Conservation (phyloP, 2,113 vertebrate genomes). For the Petroica traversi region DNA sequence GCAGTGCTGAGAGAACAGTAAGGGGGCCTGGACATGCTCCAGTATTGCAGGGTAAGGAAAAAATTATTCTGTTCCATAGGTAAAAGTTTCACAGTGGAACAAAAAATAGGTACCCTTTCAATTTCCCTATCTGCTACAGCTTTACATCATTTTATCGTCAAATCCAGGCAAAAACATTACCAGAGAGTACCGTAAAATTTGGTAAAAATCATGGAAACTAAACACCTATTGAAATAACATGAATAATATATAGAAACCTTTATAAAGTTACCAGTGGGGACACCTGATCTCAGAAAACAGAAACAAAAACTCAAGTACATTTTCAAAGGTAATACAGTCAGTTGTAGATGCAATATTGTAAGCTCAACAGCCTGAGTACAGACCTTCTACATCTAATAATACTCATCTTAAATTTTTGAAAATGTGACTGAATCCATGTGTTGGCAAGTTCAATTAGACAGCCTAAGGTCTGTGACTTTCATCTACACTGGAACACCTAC, state of each 20-base stretch:
- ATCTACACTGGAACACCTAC: background rate
- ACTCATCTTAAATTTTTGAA: background rate
- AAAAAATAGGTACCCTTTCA: background rate
- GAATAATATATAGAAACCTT: background rate
- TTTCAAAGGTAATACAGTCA: background rate
- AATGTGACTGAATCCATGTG: background rate
- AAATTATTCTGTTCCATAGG: background rate
- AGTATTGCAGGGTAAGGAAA: background rate
- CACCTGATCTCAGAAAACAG: background rate
- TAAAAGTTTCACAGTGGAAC: background rate
- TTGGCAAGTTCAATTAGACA: background rate
- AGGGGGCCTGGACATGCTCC: background rate
- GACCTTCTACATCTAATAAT: background rate
- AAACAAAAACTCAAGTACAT: background rate
- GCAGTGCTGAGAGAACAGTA: background rate
- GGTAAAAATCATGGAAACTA: background rate
- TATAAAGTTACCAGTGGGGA: background rate
- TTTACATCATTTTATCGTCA: background rate
- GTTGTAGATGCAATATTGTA: background rate
- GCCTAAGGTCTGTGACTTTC: background rate
- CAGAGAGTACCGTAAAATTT: background rate
- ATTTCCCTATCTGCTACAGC: background rate
- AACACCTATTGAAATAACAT: background rate
- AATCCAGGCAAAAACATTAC: background rate
- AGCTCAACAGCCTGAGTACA: background rate